A percentile compares a stretch with the other conserved stretches of the same genome.
Evolutionary conservation across 1,140 invertebrate genomes (phyloP).

Genomic region (Drosophila littoralis): DNA sequence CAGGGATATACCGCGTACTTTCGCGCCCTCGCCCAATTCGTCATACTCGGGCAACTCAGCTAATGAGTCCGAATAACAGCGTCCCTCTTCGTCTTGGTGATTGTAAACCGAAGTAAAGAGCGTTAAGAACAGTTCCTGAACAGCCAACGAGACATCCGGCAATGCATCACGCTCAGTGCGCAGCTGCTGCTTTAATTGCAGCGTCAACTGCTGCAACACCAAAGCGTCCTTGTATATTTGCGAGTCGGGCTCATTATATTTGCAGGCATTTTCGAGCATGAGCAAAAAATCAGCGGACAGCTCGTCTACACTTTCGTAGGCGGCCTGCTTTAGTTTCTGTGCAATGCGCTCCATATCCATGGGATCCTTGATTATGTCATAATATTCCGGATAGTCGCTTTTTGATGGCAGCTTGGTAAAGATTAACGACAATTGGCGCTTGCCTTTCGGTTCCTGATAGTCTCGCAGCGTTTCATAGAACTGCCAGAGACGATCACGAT

Average conservation of each 20-base stretch:
- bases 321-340: conserved; percentile 91
- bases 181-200: conserved; percentile 96
- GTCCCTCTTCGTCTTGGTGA: conserved; percentile 97
- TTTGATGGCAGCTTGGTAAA: conserved; percentile 98
- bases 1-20: conserved; percentile 91
- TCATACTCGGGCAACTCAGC: conserved; percentile 96
- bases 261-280: conserved; percentile 99
- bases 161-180: conserved; percentile 92
- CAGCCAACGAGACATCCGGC: conserved; percentile 94
- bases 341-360: conserved; percentile 98
- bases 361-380: conserved; percentile 98
- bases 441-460: conserved; percentile 93
- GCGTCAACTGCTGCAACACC: conserved; percentile 94
- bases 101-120: conserved; percentile 98
- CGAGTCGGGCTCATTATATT: conserved; percentile 99
- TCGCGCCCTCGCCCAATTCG: conserved; percentile 88
- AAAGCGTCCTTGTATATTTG: conserved; percentile 99
- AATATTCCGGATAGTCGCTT: conserved; percentile 98
- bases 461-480: conserved; percentile 95
- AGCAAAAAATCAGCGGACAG: conserved; percentile 96
- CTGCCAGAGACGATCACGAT: conserved; percentile 94
- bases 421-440: conserved; percentile 93
- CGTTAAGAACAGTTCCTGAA: conserved; percentile 96
- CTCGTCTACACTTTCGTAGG: conserved; percentile 95
- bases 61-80: conserved; percentile 98